Evolutionary conservation across 2,888 invertebrate species (phyloP).

Genomic region (Trissoscelio sp.): DNA sequence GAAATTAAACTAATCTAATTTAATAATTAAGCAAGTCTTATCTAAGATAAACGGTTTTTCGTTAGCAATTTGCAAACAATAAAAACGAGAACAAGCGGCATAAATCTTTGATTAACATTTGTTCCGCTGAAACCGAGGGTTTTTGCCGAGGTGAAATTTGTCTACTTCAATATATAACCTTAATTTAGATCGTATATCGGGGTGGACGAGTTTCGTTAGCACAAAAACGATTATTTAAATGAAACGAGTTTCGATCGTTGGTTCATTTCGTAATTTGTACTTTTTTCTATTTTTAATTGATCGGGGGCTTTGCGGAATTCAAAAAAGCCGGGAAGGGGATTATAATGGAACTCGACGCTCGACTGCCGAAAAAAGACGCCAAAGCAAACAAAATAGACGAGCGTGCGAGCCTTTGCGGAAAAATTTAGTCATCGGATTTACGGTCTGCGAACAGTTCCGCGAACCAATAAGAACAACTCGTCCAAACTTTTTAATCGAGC

Average conservation of each 20-base stretch:
- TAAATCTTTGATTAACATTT: slow-evolving; percentile 31
- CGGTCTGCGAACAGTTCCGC: background rate
- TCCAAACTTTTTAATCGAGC: slow-evolving; percentile 12
- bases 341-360: slow-evolving; percentile 11
- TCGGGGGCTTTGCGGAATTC: slow-evolving; percentile 7
- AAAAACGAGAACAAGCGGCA: slow-evolving; percentile 10
- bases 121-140: background rate
- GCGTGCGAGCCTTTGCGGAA: background rate
- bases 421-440: slow-evolving; percentile 1
- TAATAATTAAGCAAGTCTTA: background rate
- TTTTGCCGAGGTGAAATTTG: slow-evolving; percentile 26
- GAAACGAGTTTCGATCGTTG: slow-evolving; percentile 12
- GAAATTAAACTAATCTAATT: background rate
- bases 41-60: background rate
- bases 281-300: slow-evolving; percentile 35
- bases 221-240: slow-evolving; percentile 41
- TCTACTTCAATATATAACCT: slow-evolving; percentile 34
- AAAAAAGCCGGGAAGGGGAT: slow-evolving; percentile 2
- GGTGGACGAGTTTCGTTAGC: background rate
- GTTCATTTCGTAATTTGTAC: slow-evolving; percentile 28
- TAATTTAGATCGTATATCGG: slow-evolving; percentile 29
- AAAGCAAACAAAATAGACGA: slow-evolving; percentile 14
- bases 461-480: background rate
- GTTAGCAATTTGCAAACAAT: background rate
- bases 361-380: slow-evolving; percentile 10